A percentile compares a stretch with the other conserved stretches of the same genome.
Evolutionary conservation across 2,797 vertebrate species (phyloP).

Genomic region (Vireo griseus): DNA sequence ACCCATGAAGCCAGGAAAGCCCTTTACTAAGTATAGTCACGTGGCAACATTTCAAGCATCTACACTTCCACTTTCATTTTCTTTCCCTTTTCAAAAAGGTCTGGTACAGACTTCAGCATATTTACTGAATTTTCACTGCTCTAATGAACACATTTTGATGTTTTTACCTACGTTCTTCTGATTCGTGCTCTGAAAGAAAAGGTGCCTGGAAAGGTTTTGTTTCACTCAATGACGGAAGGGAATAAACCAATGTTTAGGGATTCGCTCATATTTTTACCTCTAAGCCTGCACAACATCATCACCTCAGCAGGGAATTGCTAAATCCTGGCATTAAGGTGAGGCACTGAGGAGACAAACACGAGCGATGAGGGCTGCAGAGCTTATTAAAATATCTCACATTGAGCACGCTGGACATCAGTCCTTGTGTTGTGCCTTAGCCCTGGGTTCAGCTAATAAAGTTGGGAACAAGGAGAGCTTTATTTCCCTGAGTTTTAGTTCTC

Average conservation of each 20-base stretch:
- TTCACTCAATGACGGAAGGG: not conserved
- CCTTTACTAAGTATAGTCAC: not conserved
- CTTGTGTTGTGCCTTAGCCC: not conserved
- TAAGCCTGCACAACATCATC: not conserved
- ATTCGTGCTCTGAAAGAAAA: not conserved
- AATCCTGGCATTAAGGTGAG: not conserved
- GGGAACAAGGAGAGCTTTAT: constrained; percentile 42
- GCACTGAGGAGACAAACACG: not conserved
- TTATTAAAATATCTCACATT: not conserved
- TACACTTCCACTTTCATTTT: constrained; percentile 21
- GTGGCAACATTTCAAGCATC: not conserved
- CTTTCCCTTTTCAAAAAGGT: not conserved
- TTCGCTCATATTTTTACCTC: not conserved
- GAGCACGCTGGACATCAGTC: not conserved
- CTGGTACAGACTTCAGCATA: accelerated
- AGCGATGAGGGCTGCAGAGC: not conserved
- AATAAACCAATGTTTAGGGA: not conserved
- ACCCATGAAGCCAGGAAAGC: not conserved
- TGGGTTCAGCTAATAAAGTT: not conserved
- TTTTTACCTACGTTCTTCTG: not conserved
- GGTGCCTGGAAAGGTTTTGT: not conserved
- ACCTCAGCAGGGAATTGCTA: not conserved
- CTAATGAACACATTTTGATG: not conserved
- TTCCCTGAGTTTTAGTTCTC: not conserved
- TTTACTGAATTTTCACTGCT: not conserved